Conservation (phyloP, 2,113 vertebrate species). For the Phodopus roborovskii region DNA sequence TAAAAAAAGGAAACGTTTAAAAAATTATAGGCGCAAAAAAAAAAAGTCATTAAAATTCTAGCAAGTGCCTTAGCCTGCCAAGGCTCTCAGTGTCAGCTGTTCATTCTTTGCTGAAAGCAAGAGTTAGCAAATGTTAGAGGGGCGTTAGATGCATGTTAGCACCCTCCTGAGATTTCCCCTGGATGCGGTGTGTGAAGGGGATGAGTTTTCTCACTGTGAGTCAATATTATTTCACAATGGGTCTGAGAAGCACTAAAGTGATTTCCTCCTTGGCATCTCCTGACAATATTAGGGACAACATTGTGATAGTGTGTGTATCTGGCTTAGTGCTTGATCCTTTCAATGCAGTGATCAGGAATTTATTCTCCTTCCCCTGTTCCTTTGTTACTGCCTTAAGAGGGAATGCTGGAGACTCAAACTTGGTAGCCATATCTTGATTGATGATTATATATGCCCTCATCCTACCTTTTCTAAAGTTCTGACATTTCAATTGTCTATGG, state of each 20-base stretch:
- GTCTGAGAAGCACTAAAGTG: neutral
- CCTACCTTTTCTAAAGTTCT: neutral
- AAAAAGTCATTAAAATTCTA: conserved; percentile 41
- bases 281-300: no score
- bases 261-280: neutral
- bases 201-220: neutral
- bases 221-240: neutral
- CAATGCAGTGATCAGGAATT: neutral
- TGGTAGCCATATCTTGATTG: neutral
- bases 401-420: neutral
- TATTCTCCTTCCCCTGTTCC: neutral
- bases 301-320: neutral
- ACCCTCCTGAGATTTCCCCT: neutral
- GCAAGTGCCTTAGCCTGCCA: neutral
- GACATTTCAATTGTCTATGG: neutral
- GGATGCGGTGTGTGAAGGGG: neutral
- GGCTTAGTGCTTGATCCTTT: neutral
- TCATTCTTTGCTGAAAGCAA: conserved; percentile 2
- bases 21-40: neutral
- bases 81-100: neutral
- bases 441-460: neutral
- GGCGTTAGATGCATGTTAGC: neutral
- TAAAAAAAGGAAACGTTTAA: conserved; percentile 31
- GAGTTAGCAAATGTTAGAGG: neutral
- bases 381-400: neutral